Evolutionary conservation across 2,113 vertebrate genomes (phyloP).

Genomic region (Capreolus pygargus): DNA sequence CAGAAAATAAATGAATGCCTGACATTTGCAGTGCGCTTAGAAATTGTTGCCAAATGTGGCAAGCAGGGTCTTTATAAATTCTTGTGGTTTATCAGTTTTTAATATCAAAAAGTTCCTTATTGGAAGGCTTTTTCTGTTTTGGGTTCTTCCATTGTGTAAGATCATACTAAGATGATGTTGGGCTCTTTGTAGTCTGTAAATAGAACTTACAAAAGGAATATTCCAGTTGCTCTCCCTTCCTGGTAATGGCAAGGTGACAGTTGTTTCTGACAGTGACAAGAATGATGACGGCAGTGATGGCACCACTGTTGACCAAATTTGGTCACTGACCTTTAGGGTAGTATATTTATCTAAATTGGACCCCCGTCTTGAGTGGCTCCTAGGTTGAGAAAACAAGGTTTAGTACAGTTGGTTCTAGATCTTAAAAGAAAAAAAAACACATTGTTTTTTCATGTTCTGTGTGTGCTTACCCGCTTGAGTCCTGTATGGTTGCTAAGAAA

Average conservation of each 20-base stretch:
- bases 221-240: slow-evolving; percentile 85
- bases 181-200: slow-evolving; percentile 79
- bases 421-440: not conserved
- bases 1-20: not conserved
- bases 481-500: slow-evolving; percentile 59
- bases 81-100: not conserved
- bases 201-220: slow-evolving; percentile 80
- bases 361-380: slow-evolving; percentile 71
- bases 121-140: slow-evolving; percentile 55
- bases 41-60: not conserved
- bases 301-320: slow-evolving; percentile 92
- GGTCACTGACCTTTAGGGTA: slow-evolving; percentile 87
- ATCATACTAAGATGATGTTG: slow-evolving; percentile 77
- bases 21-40: not conserved
- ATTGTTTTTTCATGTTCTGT: not conserved
- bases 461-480: not conserved
- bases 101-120: slow-evolving; percentile 4
- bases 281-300: slow-evolving; percentile 85
- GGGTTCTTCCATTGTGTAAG: slow-evolving; percentile 71
- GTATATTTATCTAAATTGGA: slow-evolving; percentile 78
- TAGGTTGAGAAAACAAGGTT: slow-evolving; percentile 61
- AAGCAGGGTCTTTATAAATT: not conserved
- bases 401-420: not conserved
- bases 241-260: slow-evolving; percentile 94
- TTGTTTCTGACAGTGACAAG: slow-evolving; percentile 89